Percentiles rank a stretch among this genome's conserved stretches.
Evolutionary conservation across 2,888 invertebrate species (phyloP).

Genomic region (Volucella inanis): DNA sequence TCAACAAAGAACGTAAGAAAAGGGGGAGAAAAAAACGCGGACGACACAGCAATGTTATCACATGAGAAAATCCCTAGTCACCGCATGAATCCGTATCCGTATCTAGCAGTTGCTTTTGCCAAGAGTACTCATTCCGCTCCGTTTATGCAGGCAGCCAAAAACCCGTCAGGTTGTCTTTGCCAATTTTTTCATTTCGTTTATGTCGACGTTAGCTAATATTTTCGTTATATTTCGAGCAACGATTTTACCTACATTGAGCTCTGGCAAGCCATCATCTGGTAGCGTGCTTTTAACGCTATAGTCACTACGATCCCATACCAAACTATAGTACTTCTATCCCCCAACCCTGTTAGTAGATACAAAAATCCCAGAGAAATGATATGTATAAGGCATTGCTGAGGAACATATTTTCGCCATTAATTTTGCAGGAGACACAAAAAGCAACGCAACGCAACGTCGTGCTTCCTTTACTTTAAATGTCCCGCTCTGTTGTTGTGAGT

Average conservation of each 20-base stretch:
- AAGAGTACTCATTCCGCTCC: slow-evolving; percentile 35
- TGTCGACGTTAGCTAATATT: slow-evolving; percentile 65
- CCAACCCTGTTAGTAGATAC: slow-evolving; percentile 14
- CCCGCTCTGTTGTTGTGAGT: not conserved
- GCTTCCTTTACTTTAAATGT: slow-evolving; percentile 32
- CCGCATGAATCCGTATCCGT: too few species aligned
- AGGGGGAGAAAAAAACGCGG: slow-evolving; percentile 54
- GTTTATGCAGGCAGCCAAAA: slow-evolving; percentile 48
- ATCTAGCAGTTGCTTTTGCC: slow-evolving; percentile 51
- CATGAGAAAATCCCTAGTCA: slow-evolving; percentile 38
- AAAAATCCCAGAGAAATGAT: slow-evolving; percentile 55
- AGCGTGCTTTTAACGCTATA: slow-evolving; percentile 39
- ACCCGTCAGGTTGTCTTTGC: slow-evolving; percentile 56
- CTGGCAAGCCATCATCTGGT: slow-evolving; percentile 61
- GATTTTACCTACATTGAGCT: slow-evolving; percentile 42
- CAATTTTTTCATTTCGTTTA: slow-evolving; percentile 41
- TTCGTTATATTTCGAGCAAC: slow-evolving; percentile 52
- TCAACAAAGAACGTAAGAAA: slow-evolving; percentile 54
- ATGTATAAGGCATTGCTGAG: slow-evolving; percentile 60
- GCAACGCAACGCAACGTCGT: slow-evolving; percentile 30
- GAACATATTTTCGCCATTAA: slow-evolving; percentile 73
- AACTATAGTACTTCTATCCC: not conserved
- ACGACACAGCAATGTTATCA: slow-evolving; percentile 68
- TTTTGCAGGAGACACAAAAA: slow-evolving; percentile 67
- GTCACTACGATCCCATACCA: not conserved